Conservation (phyloP, 2,113 vertebrate species). For the Onychostoma macrolepis region DNA sequence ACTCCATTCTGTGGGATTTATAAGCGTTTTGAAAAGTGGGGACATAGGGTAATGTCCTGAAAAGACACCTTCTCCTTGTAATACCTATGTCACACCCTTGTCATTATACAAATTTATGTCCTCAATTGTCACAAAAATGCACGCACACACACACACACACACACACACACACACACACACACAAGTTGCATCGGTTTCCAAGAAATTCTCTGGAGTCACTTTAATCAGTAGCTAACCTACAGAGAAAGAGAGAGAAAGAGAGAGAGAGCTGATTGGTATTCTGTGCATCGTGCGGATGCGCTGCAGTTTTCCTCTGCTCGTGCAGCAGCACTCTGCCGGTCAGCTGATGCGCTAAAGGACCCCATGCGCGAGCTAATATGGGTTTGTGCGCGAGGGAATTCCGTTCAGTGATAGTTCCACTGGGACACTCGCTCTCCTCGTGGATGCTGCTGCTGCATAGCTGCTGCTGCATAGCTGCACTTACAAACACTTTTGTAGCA, state of each 20-base stretch:
- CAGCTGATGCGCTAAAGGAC: slow-evolving; percentile 34
- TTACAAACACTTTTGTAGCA: not conserved
- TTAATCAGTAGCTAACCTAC: not conserved
- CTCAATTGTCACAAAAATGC: no score
- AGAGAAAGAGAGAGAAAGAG: not conserved
- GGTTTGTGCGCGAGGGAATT: slow-evolving; percentile 18
- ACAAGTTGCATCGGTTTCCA: not conserved
- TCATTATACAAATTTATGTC: no score
- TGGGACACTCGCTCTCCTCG: not conserved
- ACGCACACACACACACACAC: no score
- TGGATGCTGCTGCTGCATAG: slow-evolving; percentile 18
- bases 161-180: not conserved
- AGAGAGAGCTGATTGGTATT: slow-evolving; percentile 48
- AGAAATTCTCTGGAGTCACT: not conserved
- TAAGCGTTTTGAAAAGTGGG: no score
- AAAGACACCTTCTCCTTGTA: no score
- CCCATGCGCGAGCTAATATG: slow-evolving; percentile 18
- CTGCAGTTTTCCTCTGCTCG: slow-evolving; percentile 56
- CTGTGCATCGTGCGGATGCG: slow-evolving; percentile 42
- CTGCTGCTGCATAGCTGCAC: not conserved
- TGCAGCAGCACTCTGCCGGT: slow-evolving; percentile 1
- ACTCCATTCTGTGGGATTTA: no score
- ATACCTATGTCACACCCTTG: no score
- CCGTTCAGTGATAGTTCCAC: slow-evolving; percentile 22
- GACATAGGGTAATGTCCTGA: no score